phyloP scores from a whole-genome alignment of 1,140 invertebrate genomes.

The Reticulitermes speratus region DNA sequence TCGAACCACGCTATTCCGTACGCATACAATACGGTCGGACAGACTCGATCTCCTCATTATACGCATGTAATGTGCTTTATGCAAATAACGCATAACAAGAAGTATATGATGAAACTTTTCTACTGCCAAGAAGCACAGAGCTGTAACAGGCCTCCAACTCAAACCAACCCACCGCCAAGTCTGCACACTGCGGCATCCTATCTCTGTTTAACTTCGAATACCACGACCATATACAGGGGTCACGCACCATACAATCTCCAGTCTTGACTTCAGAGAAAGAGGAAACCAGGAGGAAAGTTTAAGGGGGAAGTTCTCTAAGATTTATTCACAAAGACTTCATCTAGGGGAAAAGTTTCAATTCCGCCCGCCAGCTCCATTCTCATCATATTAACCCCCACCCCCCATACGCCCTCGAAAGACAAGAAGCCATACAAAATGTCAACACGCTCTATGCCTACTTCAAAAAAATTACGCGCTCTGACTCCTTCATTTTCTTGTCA shows the following conservation, averaged over 20 bases:
- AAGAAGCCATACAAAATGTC: not conserved
- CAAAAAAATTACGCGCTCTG: not conserved
- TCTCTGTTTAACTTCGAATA: not conserved
- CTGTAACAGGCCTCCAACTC: too few species aligned
- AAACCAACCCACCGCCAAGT: too few species aligned
- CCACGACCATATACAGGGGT: not conserved
- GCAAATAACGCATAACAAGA: too few species aligned
- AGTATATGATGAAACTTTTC: too few species aligned
- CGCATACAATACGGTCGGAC: too few species aligned
- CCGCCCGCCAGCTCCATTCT: not conserved
- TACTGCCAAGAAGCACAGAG: too few species aligned
- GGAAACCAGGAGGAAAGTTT: not conserved
- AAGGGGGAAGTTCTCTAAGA: not conserved
- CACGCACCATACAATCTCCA: not conserved
- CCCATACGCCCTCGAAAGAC: not conserved
- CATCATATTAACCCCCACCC: not conserved
- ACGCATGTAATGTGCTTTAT: too few species aligned
- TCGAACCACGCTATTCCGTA: too few species aligned
- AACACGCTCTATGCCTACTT: not conserved
- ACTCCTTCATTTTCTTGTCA: not conserved
- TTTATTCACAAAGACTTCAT: not conserved
- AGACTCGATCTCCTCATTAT: too few species aligned
- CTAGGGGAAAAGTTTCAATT: not conserved
- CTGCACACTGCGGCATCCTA: too few species aligned
- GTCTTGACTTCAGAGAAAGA: not conserved